Base-by-base conservation (phyloP, 2,113 vertebrate species). In the Meles meles region DNA sequence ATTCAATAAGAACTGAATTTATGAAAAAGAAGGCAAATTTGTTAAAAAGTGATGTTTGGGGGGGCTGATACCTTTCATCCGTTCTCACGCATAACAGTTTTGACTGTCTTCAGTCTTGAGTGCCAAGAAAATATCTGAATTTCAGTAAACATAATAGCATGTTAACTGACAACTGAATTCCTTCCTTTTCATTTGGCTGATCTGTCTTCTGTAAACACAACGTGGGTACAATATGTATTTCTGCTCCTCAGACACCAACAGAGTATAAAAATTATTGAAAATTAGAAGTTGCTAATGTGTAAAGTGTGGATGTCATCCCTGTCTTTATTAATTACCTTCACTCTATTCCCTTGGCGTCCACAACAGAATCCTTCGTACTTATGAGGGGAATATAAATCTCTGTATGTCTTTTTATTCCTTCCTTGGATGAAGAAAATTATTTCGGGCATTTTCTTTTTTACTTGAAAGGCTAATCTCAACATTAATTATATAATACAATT, bases 401-500 rank as follows among this genome's bases (percentile, higher is more conserved):
- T 17, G 25, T n/a, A 13, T 34, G n/a, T n/a, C n/a, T 69, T 69
- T 69, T 72, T 74, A 39, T 90, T 42, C 5, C 69, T 83, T 89
- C 42, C n/a, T 93, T 15, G 71, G 52, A 82, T 74, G 18, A 80
- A 77, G 25, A 79, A 49, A 55, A 94, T 93, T 86, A 83, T 88
- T 90, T 86, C 65, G 37, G 81, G 93, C 71, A 88, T 90, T 93
- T 83, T 86, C 34, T 31, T 79, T 96, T 94, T 96, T 69, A 55
- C 42, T 44, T 90, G n/a, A 52, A 61, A 90, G n/a, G 69, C 11
- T 91, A 91, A 85, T 77, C 21, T 88, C 42, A 90, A 90, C 12
- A 71, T 88, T 82, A 93, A 89, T 89, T 72, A 95, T 29, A 67
- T 55, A 69, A 90, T 4, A 77, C 5, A 94, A 88, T 37, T 83